A percentile compares a stretch with the other conserved stretches of the same genome.
phyloP scores from a whole-genome alignment of 2,888 invertebrate genomes.

The Andrena minutula region DNA sequence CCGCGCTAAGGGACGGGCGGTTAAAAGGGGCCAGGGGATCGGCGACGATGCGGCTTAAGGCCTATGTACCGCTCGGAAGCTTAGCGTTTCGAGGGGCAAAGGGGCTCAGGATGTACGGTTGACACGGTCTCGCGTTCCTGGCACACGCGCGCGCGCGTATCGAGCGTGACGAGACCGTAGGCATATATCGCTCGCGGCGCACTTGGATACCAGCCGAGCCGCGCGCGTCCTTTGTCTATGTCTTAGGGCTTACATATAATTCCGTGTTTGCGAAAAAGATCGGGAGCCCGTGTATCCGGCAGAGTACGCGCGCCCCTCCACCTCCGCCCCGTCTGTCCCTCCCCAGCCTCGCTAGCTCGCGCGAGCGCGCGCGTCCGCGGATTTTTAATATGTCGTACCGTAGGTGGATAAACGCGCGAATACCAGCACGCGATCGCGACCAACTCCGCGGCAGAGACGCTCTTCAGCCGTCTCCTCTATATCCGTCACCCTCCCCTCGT shows the following conservation, averaged over 20 bases:
- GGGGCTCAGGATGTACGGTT: conserved; percentile 64
- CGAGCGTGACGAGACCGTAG: conserved; percentile 36
- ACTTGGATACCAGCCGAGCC: conserved; percentile 24
- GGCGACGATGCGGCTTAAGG: conserved; percentile 82
- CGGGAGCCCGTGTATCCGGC: conserved; percentile 70
- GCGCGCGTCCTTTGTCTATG: conserved; percentile 82
- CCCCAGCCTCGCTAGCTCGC: conserved; percentile 85
- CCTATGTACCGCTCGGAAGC: conserved; percentile 79
- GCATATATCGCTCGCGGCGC: conserved; percentile 16
- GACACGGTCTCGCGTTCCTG: conserved; percentile 38
- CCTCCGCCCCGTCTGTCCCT: conserved; percentile 70
- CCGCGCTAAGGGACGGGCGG: conserved; percentile 41
- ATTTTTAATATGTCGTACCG: conserved; percentile 83
- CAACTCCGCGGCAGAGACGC: conserved; percentile 82
- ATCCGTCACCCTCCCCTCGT: conserved; percentile 61
- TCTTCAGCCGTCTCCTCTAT: conserved; percentile 60
- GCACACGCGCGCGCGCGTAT: conserved; percentile 34
- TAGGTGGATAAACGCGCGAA: conserved; percentile 64
- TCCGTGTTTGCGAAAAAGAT: conserved; percentile 88
- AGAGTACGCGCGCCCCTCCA: conserved; percentile 64
- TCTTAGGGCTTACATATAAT: conserved; percentile 89
- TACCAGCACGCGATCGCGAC: conserved; percentile 84
- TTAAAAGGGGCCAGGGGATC: conserved; percentile 61
- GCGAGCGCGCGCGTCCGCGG: conserved; percentile 77
- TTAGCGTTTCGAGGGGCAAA: conserved; percentile 75